phyloP scores from a whole-genome alignment of 2,113 vertebrate genomes.

The Phylloscopus trochiloides region DNA sequence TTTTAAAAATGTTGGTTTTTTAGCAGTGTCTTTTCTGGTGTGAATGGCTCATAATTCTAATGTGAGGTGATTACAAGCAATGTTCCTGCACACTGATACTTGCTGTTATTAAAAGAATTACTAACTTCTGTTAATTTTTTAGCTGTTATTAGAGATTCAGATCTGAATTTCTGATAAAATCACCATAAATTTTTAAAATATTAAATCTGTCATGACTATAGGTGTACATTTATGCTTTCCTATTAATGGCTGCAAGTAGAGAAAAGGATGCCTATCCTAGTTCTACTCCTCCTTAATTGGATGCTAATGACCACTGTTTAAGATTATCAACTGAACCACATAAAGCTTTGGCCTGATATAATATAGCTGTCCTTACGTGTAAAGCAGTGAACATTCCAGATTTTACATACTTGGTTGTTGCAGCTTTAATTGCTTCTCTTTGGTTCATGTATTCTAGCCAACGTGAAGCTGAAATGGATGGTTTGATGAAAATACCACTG shows the following conservation, averaged over 20 bases:
- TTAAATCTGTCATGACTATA: not conserved
- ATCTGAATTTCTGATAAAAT: not conserved
- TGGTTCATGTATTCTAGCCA: not conserved
- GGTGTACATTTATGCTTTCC: accelerated
- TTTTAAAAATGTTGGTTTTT: not conserved
- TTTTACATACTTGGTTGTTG: not conserved
- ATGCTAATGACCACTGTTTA: not conserved
- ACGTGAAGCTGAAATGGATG: not conserved
- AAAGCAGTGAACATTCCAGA: not conserved
- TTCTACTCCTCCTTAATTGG: not conserved
- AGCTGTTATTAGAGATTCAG: not conserved
- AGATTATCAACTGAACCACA: not conserved
- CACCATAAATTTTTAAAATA: not conserved
- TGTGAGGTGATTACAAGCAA: not conserved
- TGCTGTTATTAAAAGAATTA: not conserved
- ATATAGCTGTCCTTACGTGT: not conserved
- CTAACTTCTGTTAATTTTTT: not conserved
- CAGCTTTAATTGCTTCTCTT: not conserved
- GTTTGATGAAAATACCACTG: not conserved
- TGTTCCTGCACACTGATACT: not conserved
- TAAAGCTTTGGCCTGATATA: not conserved
- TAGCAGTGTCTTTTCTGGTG: not conserved
- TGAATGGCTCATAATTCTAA: not conserved
- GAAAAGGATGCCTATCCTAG: not conserved
- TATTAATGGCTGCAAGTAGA: not conserved